A percentile compares a stretch with the other conserved stretches of the same genome.
phyloP scores from a whole-genome alignment of 2,888 invertebrate species.

The Sphaerophoria rueppellii region DNA sequence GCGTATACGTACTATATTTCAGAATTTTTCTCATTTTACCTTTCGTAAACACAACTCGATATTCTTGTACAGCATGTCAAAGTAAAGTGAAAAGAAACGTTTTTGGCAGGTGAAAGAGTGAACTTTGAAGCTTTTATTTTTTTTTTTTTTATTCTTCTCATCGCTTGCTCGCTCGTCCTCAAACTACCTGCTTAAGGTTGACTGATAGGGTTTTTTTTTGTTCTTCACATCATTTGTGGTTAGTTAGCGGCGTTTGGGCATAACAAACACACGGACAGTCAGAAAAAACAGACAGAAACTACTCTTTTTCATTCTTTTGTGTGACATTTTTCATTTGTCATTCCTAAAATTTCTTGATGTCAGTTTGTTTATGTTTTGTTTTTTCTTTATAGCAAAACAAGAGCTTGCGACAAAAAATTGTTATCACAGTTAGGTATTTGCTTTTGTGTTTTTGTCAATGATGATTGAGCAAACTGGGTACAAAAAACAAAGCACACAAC shows the following conservation, averaged over 20 bases:
- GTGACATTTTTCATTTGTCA: conserved; percentile 68
- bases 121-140: conserved; percentile 24
- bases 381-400: neutral
- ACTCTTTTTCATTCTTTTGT: conserved; percentile 26
- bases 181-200: conserved; percentile 36
- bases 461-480: conserved; percentile 52
- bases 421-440: conserved; percentile 45
- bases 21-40: conserved; percentile 44
- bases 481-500: neutral
- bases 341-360: conserved; percentile 65
- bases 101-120: conserved; percentile 6
- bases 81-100: conserved; percentile 10
- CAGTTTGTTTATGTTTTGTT: conserved; percentile 38
- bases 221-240: conserved; percentile 64
- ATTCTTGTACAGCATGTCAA: conserved; percentile 3
- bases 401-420: conserved; percentile 36
- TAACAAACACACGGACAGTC: conserved; percentile 27
- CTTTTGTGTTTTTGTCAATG: conserved; percentile 66
- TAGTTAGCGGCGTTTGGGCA: conserved; percentile 58
- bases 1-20: conserved; percentile 66
- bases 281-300: neutral
- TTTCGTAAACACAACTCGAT: conserved; percentile 66
- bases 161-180: neutral
- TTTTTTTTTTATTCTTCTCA: no score
- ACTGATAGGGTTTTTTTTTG: conserved; percentile 56